These are phyloP conservation scores for Limosa lapponica DNA, from an alignment of 2,797 vertebrate species.

Conservation along the genomic window DNA sequence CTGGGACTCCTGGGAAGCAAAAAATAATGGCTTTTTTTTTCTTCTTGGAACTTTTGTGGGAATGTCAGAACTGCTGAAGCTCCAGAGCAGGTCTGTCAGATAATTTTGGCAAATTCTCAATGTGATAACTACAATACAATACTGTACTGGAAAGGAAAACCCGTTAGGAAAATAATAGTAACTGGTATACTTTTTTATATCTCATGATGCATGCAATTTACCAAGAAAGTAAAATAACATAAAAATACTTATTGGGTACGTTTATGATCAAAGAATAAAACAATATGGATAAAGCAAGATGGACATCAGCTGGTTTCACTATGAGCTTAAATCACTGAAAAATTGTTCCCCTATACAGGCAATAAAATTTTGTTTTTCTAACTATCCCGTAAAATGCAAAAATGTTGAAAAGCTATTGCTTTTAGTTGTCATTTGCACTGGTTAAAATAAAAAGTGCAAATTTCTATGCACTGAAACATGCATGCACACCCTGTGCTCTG, in stretches of 20 bases:
- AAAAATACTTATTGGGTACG: background rate
- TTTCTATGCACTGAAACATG: background rate
- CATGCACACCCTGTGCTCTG: background rate
- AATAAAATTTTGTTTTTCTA: conserved; percentile 17
- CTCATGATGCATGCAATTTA: background rate
- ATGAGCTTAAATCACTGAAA: conserved; percentile 14
- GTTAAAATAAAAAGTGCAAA: conserved; percentile 29
- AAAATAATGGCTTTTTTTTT: background rate
- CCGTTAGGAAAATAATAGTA: background rate
- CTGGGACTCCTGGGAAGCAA: background rate
- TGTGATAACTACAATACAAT: background rate
- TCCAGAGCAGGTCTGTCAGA: background rate
- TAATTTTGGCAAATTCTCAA: background rate
- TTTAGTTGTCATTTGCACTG: background rate
- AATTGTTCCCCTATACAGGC: background rate
- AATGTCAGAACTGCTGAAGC: background rate
- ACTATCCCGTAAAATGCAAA: background rate
- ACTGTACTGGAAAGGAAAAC: background rate
- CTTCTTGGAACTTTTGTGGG: background rate
- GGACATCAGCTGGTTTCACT: background rate
- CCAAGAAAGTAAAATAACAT: background rate
- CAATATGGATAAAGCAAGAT: background rate
- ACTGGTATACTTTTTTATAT: background rate
- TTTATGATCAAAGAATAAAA: conserved; percentile 6
- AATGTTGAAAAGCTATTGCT: background rate